Base-by-base conservation (phyloP, 2,888 invertebrate species). In the Parnassius smintheus region DNA sequence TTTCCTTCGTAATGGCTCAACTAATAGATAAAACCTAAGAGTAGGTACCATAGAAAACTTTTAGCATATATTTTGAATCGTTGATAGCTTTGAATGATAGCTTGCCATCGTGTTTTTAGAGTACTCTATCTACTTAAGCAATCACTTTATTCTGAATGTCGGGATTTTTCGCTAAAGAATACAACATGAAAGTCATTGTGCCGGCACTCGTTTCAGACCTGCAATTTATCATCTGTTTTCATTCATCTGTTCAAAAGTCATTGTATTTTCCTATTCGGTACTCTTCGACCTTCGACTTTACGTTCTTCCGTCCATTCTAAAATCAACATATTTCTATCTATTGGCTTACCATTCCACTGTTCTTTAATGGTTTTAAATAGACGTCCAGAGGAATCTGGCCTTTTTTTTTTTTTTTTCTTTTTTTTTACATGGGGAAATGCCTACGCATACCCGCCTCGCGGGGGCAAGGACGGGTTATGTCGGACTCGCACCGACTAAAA, bases 161-260 rank as follows among this genome's bases (percentile, higher is more conserved):
- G 11, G 76, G 82, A 67, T 90, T 78, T 2, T 71, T 53, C 0
- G 89, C 87, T 11, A 91, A 63, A 62, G 84, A 75, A 62, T 85
- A 84, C 13, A 85, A 64, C 49, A 82, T 66, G 54, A 81, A 87
- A 0, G 82, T 66, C 67, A 91, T 75, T 0, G 87, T 83, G 0
- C 85, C 82, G 0, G 91, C 84, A 49, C 83, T 85, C 1, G 91
- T 90, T 66, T 91, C 91, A 66, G 85, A 91, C 0, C 92, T 1
- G 77, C 73, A 62, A 88, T 82, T 0, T 56, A 8, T 72, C 74
- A 1, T 85, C 79, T 2, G 80, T 78, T 11, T n/a, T n/a, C n/a
- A n/a, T n/a, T n/a, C n/a, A n/a, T n/a, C n/a, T 85, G 65, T 65
- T 81, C 77, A 18, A 81, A 60, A 13, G 74, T 76, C 2, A 73